Percentiles rank a stretch among this genome's conserved stretches.
Conservation (phyloP, 1,140 invertebrate genomes). For the Plectrocnemia conspersa region DNA sequence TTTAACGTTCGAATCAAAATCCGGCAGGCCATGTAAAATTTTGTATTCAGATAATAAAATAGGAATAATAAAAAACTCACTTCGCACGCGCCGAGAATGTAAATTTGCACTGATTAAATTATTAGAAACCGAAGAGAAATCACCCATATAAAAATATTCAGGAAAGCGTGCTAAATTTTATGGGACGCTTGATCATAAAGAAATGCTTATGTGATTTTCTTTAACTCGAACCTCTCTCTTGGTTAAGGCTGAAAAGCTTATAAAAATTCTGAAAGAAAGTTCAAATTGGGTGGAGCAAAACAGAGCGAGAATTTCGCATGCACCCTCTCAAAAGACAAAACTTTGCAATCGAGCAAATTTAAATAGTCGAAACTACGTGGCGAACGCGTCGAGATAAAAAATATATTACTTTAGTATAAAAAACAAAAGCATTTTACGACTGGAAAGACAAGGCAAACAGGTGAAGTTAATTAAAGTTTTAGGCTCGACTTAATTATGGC, state of each 20-base stretch:
- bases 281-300: not conserved
- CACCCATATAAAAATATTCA: not conserved
- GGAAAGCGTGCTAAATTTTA: not conserved
- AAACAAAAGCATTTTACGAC: constrained; percentile 2
- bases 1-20: constrained; percentile 5
- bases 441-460: not conserved
- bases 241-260: not conserved
- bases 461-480: constrained; percentile 11
- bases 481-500: constrained; percentile 6
- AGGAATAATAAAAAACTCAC: too few relatives aligned
- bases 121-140: not conserved
- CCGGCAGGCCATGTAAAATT: not conserved
- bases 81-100: not conserved
- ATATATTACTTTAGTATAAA: not conserved
- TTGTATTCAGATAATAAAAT: constrained; percentile 8
- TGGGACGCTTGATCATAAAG: not conserved
- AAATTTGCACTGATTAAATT: constrained; percentile 4
- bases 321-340: not conserved
- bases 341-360: too few relatives aligned
- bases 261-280: not conserved
- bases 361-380: not conserved
- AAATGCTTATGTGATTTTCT: not conserved
- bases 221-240: not conserved
- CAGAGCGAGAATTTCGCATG: not conserved
- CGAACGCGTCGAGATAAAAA: not conserved